phyloP scores from a whole-genome alignment of 2,113 vertebrate genomes.

The Sceloporus undulatus region DNA sequence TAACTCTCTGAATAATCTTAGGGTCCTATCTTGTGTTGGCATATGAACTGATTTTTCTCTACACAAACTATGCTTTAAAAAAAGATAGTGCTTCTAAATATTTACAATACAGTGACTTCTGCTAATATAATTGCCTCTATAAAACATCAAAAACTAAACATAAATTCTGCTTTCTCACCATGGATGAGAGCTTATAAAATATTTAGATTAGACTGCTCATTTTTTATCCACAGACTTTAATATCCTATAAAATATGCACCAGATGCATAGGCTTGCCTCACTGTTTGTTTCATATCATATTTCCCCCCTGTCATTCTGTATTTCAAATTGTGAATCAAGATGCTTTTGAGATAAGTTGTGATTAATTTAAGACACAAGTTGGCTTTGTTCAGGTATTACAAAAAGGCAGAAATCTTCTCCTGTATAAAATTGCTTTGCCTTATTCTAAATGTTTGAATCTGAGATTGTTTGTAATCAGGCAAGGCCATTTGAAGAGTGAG shows the following conservation, averaged over 20 bases:
- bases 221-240: slow-evolving; percentile 58
- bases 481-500: slow-evolving; percentile 54
- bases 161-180: slow-evolving; percentile 34
- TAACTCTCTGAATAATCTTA: slow-evolving; percentile 5
- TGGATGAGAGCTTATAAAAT: slow-evolving; percentile 55
- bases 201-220: slow-evolving; percentile 51
- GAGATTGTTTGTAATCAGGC: slow-evolving; percentile 60
- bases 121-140: slow-evolving; percentile 42
- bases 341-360: slow-evolving; percentile 63
- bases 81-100: slow-evolving; percentile 13
- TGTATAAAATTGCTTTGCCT: slow-evolving; percentile 67
- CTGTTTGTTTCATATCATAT: slow-evolving; percentile 59
- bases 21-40: neutral
- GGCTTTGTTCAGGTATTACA: slow-evolving; percentile 67
- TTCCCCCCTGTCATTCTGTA: slow-evolving; percentile 70
- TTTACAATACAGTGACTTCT: slow-evolving; percentile 23
- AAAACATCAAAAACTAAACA: slow-evolving; percentile 32
- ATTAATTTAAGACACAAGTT: slow-evolving; percentile 57
- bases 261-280: slow-evolving; percentile 25
- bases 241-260: slow-evolving; percentile 51
- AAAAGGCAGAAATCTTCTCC: slow-evolving; percentile 65
- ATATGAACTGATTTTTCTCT: neutral
- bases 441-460: slow-evolving; percentile 67
- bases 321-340: slow-evolving; percentile 68
- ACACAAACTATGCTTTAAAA: neutral